Conservation (phyloP, 2,797 vertebrate species). For the Apogon talboti region DNA sequence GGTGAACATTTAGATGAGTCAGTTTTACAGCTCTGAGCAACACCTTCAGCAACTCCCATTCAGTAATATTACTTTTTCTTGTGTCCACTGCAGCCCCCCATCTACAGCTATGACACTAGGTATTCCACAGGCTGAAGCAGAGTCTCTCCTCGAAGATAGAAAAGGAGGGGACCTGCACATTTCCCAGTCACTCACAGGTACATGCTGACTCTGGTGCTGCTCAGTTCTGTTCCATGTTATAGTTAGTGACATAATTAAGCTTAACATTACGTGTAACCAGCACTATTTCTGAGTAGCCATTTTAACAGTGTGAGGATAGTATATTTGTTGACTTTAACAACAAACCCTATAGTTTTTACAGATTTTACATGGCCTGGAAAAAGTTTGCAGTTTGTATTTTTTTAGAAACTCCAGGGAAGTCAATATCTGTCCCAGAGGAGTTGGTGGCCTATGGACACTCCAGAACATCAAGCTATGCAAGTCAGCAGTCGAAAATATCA, state of each 20-base stretch:
- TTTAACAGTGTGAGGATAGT: not conserved
- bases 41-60: not conserved
- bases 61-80: constrained; percentile 10
- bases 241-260: too few species aligned
- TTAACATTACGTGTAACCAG: not conserved
- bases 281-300: too few species aligned
- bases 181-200: constrained; percentile 64
- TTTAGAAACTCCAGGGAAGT: constrained; percentile 85
- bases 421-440: constrained; percentile 89
- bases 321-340: not conserved
- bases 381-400: constrained; percentile 2
- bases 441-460: constrained; percentile 89
- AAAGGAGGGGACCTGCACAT: constrained; percentile 88
- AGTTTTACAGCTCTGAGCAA: not conserved
- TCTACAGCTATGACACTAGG: constrained; percentile 92
- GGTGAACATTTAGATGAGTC: not conserved
- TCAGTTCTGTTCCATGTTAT: not conserved
- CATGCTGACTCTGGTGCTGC: not conserved
- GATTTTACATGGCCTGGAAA: not conserved
- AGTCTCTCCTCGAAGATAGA: constrained; percentile 89
- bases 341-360: not conserved
- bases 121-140: constrained; percentile 84
- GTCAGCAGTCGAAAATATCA: constrained; percentile 91
- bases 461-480: constrained; percentile 92
- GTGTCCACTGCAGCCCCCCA: constrained; percentile 84